These are phyloP conservation scores for Rhinolophus sinicus DNA, from an alignment of 2,113 vertebrate species.

Conservation along the genomic window DNA sequence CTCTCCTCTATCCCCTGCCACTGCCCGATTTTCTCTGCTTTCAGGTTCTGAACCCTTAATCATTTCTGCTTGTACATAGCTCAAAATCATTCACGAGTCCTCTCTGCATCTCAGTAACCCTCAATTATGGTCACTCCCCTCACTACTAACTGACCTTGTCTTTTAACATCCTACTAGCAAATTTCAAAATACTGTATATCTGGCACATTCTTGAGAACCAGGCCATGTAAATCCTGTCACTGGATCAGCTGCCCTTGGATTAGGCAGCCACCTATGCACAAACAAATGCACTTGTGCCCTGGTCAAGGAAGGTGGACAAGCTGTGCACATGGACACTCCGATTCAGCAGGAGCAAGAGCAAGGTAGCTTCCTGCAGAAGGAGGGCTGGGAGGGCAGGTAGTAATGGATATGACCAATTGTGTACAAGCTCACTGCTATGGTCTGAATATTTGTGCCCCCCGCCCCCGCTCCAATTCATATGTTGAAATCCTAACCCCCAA, in stretches of 20 bases:
- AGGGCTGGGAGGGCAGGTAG: accelerated
- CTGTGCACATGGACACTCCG: background rate
- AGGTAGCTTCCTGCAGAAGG: background rate
- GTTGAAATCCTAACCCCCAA: background rate
- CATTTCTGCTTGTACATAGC: background rate
- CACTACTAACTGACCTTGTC: background rate
- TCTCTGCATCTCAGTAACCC: background rate
- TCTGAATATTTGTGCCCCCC: background rate
- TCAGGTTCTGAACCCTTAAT: background rate
- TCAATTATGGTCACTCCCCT: background rate
- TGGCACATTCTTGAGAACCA: background rate
- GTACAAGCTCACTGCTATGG: background rate
- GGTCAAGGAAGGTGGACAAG: background rate
- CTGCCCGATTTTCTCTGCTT: background rate
- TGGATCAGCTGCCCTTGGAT: background rate
- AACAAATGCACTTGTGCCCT: no score
- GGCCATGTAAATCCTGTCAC: background rate
- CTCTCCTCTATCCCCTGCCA: no score
- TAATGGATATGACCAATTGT: background rate
- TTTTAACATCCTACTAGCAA: background rate
- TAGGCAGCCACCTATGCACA: background rate
- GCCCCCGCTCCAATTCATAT: background rate
- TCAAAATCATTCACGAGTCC: background rate
- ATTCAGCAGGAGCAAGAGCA: background rate
- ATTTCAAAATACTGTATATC: background rate